Conservation (phyloP, 1,140 invertebrate genomes). For the Lethocerus indicus region DNA sequence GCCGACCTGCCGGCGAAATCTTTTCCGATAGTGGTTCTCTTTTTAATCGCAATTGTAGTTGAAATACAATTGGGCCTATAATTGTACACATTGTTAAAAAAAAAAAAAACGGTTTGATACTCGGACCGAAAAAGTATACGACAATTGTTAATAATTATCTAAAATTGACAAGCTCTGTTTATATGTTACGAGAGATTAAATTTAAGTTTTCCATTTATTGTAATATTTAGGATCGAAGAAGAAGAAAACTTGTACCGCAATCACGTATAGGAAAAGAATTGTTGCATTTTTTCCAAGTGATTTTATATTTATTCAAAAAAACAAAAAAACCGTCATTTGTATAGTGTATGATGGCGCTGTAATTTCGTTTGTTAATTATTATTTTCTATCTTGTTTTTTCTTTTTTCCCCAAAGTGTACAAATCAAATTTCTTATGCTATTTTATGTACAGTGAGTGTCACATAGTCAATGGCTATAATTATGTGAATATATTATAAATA, state of each 20-base stretch:
- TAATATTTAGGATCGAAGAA: too few species aligned
- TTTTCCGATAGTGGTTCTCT: too few species aligned
- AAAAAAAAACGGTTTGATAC: too few species aligned
- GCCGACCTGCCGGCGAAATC: too few species aligned
- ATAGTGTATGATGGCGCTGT: conserved; percentile 7
- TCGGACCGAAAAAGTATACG: conserved; percentile 9
- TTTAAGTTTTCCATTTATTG: not conserved
- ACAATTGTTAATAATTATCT: conserved; percentile 1
- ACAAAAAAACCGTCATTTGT: conserved; percentile 11
- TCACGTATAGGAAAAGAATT: not conserved
- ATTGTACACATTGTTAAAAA: too few species aligned
- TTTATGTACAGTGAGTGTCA: conserved; percentile 17
- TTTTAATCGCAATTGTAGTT: too few species aligned
- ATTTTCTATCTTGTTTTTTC: conserved; percentile 5
- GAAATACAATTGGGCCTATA: too few species aligned
- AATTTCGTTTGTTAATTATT: conserved; percentile 4
- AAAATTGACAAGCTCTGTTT: conserved; percentile 4
- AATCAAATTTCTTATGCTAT: conserved; percentile 14
- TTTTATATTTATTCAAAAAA: conserved; percentile 8
- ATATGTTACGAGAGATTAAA: conserved; percentile 1
- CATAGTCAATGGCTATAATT: conserved; percentile 17
- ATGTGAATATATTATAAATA: conserved; percentile 17
- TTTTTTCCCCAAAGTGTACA: conserved; percentile 13
- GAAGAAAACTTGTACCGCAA: conserved; percentile 2
- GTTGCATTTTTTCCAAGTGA: not conserved